phyloP scores from a whole-genome alignment of 2,113 vertebrate species.

The Melanotaenia duboulayi region DNA sequence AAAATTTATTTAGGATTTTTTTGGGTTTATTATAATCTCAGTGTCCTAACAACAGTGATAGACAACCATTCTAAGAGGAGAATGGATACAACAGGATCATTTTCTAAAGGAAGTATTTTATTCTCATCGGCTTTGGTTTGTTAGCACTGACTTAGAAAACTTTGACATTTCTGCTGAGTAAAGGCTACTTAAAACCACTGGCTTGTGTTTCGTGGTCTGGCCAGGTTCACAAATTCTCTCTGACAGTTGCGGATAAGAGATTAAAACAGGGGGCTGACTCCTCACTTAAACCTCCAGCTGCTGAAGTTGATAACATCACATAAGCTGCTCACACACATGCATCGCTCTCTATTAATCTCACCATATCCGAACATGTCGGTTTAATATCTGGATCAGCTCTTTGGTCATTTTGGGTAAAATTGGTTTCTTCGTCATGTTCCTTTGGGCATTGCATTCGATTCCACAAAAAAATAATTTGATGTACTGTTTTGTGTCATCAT shows the following conservation, averaged over 20 bases:
- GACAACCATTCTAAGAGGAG: too few relatives aligned
- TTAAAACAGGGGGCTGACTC: neutral
- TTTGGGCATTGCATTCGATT: neutral
- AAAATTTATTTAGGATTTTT: too few relatives aligned
- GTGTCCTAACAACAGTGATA: too few relatives aligned
- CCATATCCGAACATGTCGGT: neutral
- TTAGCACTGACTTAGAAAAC: neutral
- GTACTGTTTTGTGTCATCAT: too few relatives aligned
- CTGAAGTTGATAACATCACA: neutral
- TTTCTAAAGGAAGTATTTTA: neutral
- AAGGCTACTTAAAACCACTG: neutral
- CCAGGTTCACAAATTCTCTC: neutral
- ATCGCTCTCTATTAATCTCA: neutral
- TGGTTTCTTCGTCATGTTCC: neutral
- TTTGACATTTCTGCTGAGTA: neutral
- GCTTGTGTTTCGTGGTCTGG: neutral
- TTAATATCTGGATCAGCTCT: neutral
- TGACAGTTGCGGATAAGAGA: neutral
- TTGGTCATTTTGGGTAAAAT: neutral
- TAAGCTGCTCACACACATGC: neutral
- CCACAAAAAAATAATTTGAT: too few relatives aligned
- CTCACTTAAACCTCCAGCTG: slow-evolving; percentile 1
- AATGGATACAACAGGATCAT: neutral
- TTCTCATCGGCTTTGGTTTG: neutral
- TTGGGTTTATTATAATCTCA: too few relatives aligned